Base-by-base conservation (phyloP, 2,888 invertebrate genomes). In the Altica lythri region DNA sequence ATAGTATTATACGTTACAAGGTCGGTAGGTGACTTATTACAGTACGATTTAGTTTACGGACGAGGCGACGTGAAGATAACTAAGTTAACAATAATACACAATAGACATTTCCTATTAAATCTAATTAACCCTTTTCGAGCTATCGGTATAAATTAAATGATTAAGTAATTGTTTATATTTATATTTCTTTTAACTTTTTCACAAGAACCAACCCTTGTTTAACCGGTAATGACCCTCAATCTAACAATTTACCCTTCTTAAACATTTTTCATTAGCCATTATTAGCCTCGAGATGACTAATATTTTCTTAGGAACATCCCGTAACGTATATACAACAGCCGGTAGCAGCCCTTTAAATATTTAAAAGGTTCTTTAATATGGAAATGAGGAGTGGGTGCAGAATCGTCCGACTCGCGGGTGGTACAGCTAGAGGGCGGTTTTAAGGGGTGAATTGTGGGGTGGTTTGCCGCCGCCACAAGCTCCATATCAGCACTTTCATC, bases 351-450 rank as follows among this genome's bases (percentile, higher is more conserved):
- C 49, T 59, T 63, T 66, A 62, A 65, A 68, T 66, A 66, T 68
- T 68, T 65, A 63, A 64, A 64, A 63, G 63, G 52, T 60, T 63
- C 59, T 64, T 66, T 66, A 67, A 67, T 65, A 67, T 67, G 66
- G 60, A 67, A 66, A 66, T 63, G 59, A 55, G 53, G 59, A 51
- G 40, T 43, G 51, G 50, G 50, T 52, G 13, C n/a, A 14, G 19
- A 19, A 34, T 8, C 38, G n/a, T 29, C 16, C 27, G 9, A 14
- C 43, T 9, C 29, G 10, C 43, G 17, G 13, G 16, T 17, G 32
- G 10, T 10, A 12, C 40, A 34, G 34, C 22, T 13, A 19, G 32
- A 32, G 25, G 47, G 17, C 12, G 43, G 19, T 8, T 42, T 13
- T 27, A 34, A 29, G 25, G 29, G 27, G 27, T 25, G 38, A 32